Evolutionary conservation across 1,140 invertebrate species (phyloP), one percentile per base, ranked within the genome.

Genomic region (Xylocopa sonorina): DNA sequence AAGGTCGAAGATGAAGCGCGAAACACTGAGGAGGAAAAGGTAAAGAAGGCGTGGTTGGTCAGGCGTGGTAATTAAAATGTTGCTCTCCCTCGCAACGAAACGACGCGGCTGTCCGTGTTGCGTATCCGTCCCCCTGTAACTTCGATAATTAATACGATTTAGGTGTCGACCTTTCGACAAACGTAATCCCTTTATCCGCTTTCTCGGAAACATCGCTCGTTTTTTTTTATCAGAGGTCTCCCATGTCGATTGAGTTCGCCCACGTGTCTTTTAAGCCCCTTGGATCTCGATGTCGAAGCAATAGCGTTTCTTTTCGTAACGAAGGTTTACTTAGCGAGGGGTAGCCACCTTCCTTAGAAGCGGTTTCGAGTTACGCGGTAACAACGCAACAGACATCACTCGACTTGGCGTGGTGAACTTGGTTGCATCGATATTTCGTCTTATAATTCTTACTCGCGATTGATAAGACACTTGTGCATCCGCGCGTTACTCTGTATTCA

Each of bases 71-170:
- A 78, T 60, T 60, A 60, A 78, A 69, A 58, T 27, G 75, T 78
- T 78, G 60, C 55, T 60, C 50, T 60, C 51, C 18, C 29, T 10
- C 7, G 24, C 41, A 77, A 77, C 53, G 43, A 68, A 68, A 38
- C 29, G 74, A 68, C 63, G 43, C 41, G 7, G 18, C 27, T n/a
- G n/a, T n/a, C n/a, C 41, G 27, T 41, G 43, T 58, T 48, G 53
- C 41, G 27, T n/a, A 9, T 6, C 5, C 27, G 9, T 16, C 4
- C 53, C 6, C n/a, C 16, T 16, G 32, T 41, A 77, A 69, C 29
- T 69, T 77, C n/a, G 32, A 66, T 77, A 69, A 77, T 69, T 77
- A 69, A 77, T 77, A 69, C 53, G 21, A 77, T 77, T 69, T 41
- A 48, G 21, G 38, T 32, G 41, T 10, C 7, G 16, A 16, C 43